Conservation (phyloP, 2,797 vertebrate genomes). For the Petrocephalus sullivani region DNA sequence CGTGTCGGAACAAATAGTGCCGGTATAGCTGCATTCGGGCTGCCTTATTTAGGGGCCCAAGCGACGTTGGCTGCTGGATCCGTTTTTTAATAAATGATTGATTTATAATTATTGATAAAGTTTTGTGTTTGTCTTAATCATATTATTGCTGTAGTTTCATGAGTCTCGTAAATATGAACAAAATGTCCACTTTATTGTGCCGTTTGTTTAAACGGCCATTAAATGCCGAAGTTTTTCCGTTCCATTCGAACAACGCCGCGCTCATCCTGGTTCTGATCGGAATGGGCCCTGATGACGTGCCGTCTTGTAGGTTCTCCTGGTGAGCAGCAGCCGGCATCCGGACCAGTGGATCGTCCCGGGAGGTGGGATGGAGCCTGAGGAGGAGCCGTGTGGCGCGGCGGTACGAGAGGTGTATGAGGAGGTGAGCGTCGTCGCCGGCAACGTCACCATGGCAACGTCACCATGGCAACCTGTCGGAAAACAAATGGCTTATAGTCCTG, state of each 20-base stretch:
- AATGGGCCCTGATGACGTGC: neutral
- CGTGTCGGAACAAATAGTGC: neutral
- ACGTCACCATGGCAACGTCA: neutral
- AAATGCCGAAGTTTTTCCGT: neutral
- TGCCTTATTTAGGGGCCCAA: no score
- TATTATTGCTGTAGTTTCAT: no score
- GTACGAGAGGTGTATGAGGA: conserved; percentile 96
- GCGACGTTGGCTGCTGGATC: no score
- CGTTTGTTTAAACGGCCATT: neutral
- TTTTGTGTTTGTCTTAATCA: no score
- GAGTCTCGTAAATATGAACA: neutral
- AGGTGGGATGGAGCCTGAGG: conserved; percentile 96
- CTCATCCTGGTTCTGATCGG: neutral
- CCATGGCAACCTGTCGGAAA: neutral
- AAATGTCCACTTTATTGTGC: neutral
- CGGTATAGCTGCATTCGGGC: no score
- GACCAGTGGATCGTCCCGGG: conserved; percentile 98
- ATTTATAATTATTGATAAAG: no score
- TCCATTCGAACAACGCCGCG: neutral
- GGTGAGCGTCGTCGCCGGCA: conserved; percentile 65
- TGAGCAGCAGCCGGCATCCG: conserved; percentile 94
- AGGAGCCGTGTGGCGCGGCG: conserved; percentile 88
- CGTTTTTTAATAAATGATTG: no score
- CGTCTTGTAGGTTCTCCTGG: conserved; percentile 75
- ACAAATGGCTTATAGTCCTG: neutral